These are phyloP conservation scores for Clistopyga incitator DNA, from an alignment of 2,888 invertebrate species.

Conservation along the genomic window DNA sequence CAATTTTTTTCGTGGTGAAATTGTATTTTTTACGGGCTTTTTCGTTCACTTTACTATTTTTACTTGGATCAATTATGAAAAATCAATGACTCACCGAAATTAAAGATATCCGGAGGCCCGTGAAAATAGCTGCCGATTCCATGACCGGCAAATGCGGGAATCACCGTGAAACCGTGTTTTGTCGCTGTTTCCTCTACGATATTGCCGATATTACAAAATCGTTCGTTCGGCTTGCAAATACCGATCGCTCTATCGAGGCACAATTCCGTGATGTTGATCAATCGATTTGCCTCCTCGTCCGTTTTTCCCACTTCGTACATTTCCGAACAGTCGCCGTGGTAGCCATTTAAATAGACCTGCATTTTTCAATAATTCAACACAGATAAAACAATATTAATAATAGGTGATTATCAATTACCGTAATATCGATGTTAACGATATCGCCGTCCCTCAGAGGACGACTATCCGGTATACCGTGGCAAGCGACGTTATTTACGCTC, in stretches of 20 bases:
- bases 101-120: conserved; percentile 95
- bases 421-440: conserved; percentile 95
- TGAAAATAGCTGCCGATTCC: conserved; percentile 97
- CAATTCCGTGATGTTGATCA: conserved; percentile 90
- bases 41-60: background rate
- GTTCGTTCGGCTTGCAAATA: conserved; percentile 86
- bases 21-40: background rate
- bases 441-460: conserved; percentile 93
- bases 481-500: conserved; percentile 95
- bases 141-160: conserved; percentile 95
- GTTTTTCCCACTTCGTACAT: conserved; percentile 94
- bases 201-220: conserved; percentile 85
- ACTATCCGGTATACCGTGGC: conserved; percentile 97
- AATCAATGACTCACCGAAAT: conserved; percentile 93
- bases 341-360: conserved; percentile 92
- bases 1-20: conserved; percentile 21
- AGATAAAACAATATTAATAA: too few relatives aligned
- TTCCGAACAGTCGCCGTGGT: conserved; percentile 96
- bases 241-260: conserved; percentile 88
- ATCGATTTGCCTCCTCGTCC: conserved; percentile 89
- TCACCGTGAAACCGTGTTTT: conserved; percentile 87
- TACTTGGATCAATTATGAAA: too few relatives aligned
- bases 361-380: too few relatives aligned
- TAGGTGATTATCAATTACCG: conserved; percentile 88
- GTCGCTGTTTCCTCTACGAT: conserved; percentile 88